Base-by-base conservation (phyloP, 2,888 invertebrate species). In the Alentia gelatinosa region DNA sequence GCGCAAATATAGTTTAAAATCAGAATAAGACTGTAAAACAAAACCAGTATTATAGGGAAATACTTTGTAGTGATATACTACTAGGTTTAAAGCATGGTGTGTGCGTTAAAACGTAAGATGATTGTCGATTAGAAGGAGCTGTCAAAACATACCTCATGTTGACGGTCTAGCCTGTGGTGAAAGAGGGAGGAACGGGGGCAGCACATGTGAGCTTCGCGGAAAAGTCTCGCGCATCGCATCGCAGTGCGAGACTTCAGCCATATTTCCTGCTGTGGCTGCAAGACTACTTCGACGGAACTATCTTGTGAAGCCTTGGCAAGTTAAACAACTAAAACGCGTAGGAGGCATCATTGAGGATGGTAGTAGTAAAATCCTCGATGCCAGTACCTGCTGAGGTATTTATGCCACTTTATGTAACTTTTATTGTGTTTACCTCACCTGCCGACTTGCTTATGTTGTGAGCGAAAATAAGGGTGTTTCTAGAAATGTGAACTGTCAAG, bases 101-200 rank as follows among this genome's bases (percentile, higher is more conserved):
- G 19, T 3, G 56, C n/a, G 1, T 9, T 56, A 56, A 56, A 56
- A n/a, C 19, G 9, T 3, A 56, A 26, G 74, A 74, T 74, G 74
- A 26, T 1, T 15, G 74, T 33, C 4, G 74, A 74, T 74, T 74
- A 30, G 3, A 26, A 15, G n/a, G 23, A 33, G 74, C 5, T 74
- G 15, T 37, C 79, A 35, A 79, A 79, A 37, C 79, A 7, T 40
- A 94, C 94, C 94, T 94, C 94, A 94, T 94, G 90, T 91, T 93
- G 83, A 35, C 42, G 30, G 1, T 15, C 23, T 37, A 35, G 3
- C 56, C 37, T 23, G 89, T 30, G 50, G 39, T 74, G 74, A 91
- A 86, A 84, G 50, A 39, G 75, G 86, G 68, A 88, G 83, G 89
- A 90, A 90, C 91, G 90, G n/a, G 92, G 92, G 93, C 91, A 9